Conservation (phyloP, 2,113 vertebrate genomes). For the Coryphaenoides rupestris region DNA sequence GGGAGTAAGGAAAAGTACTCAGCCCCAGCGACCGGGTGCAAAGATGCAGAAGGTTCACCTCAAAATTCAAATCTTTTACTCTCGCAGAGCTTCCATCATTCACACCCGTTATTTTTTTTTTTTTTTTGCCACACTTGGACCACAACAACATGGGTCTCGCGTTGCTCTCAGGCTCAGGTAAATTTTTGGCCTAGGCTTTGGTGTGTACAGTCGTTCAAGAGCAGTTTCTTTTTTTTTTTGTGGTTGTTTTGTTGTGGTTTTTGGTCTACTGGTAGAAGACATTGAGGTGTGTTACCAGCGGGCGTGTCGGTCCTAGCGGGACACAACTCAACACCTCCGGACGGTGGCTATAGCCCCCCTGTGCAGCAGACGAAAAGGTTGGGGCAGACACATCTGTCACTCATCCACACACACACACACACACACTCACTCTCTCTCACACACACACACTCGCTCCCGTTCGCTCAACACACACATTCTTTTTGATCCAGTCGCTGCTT, state of each 20-base stretch:
- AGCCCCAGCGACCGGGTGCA: neutral
- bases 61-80: conserved; percentile 77
- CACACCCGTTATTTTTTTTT: too few relatives aligned
- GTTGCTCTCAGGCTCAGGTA: too few relatives aligned
- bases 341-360: conserved; percentile 86
- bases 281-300: conserved; percentile 84
- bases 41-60: conserved; percentile 12
- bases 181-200: too few relatives aligned
- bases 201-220: conserved; percentile 45
- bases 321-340: conserved; percentile 84
- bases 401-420: conserved; percentile 62
- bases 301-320: conserved; percentile 77
- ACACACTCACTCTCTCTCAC: conserved; percentile 66
- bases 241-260: too few relatives aligned
- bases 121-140: too few relatives aligned
- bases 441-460: conserved; percentile 26
- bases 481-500: neutral
- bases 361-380: conserved; percentile 86
- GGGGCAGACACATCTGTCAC: conserved; percentile 83
- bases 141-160: neutral
- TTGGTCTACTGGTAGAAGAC: conserved; percentile 75
- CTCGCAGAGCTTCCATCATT: conserved; percentile 32
- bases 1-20: neutral
- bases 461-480: conserved; percentile 22
- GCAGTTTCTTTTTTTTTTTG: too few relatives aligned